Evolutionary conservation across 2,797 vertebrate genomes (phyloP), one percentile per base, ranked within the genome.

Genomic region (Pipistrellus pygmaeus): DNA sequence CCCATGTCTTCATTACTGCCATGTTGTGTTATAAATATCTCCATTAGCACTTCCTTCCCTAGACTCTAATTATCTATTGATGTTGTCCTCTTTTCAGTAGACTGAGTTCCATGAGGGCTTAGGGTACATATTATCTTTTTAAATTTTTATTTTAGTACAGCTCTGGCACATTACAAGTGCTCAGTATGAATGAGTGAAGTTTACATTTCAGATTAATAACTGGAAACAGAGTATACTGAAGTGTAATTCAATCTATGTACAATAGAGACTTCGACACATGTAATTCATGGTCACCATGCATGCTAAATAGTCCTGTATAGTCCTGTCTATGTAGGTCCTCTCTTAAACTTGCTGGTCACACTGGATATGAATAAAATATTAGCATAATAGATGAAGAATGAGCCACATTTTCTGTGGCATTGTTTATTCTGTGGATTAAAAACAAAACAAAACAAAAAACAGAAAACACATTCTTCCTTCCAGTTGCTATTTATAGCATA

Each of bases 161-260:
- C 12, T 46, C 38, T 53, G 55, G 41, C 15, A 71, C 8, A 55
- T 46, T 14, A 38, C 57, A 57, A 73, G 8, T 88, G 18, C 11
- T 83, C 27, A 71, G 1, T 48, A 78, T 88, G 18, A 60, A 73
- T 73, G 17, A 88, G 55, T 25, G 12, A 86, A 71, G 11, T 87
- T 85, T 68, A n/a, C 60, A 17, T 75, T 90, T 96, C 23, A 76
- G 32, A 21, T 78, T 83, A 94, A 78, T 71, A 27, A 41, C 77
- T 77, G 44, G 9, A 81, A 83, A 73, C 46, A 78, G 60, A 62
- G 60, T 30, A 62, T 62, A 62, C 60, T 62, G 27, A 62, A 14
- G 27, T 62, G 27, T 62, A 62, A 30, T 62, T 62, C 27, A 60
- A 62, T 55, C 8, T 91, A 18, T 20, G 15, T 35, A n/a, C 35